phyloP scores from a whole-genome alignment of 2,888 invertebrate genomes.

The Tinea semifulvella region DNA sequence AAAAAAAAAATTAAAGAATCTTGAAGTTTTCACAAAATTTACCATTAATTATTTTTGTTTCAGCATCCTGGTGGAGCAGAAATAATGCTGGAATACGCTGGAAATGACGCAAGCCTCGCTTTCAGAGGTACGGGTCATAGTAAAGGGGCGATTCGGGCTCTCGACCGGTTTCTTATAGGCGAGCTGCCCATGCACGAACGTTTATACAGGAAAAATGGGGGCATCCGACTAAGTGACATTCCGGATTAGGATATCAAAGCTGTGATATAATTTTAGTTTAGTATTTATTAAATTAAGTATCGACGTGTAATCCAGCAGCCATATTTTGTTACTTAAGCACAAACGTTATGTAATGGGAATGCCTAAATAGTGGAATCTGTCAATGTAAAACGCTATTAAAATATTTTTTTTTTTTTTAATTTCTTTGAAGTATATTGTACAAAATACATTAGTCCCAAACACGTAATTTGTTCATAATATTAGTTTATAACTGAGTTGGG shows the following conservation, averaged over 20 bases:
- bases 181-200: conserved; percentile 77
- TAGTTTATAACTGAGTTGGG: too few relatives aligned
- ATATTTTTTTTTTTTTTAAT: too few relatives aligned
- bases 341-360: too few relatives aligned
- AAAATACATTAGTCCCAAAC: too few relatives aligned
- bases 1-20: too few relatives aligned
- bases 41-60: conserved; percentile 31
- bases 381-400: too few relatives aligned
- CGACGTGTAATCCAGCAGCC: too few relatives aligned
- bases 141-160: conserved; percentile 66
- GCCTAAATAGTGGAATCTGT: too few relatives aligned
- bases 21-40: too few relatives aligned
- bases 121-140: conserved; percentile 85
- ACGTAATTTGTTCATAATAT: too few relatives aligned
- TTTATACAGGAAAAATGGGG: conserved; percentile 73
- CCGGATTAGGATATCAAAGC: conserved; percentile 48
- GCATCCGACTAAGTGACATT: conserved; percentile 66
- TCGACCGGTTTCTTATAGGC: conserved; percentile 79
- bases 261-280: conserved; percentile 2
- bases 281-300: neutral
- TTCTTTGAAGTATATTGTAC: too few relatives aligned
- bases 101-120: conserved; percentile 83
- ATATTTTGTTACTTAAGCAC: too few relatives aligned
- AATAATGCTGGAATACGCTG: conserved; percentile 84
- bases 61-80: conserved; percentile 88